Conservation (phyloP, 2,113 vertebrate genomes). For the Stomatorhinus ivindoensis region DNA sequence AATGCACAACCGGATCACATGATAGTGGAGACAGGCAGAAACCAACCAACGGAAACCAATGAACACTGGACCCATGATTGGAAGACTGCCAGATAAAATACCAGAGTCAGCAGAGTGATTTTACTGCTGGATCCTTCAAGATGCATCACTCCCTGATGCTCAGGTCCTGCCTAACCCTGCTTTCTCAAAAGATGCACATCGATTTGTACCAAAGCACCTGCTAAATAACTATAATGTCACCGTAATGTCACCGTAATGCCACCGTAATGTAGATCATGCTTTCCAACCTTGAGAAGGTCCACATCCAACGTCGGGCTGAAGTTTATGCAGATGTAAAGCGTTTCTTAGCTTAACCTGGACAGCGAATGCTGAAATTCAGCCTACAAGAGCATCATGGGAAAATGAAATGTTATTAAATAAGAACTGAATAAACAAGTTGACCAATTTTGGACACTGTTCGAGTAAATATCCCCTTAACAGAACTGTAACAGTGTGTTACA, state of each 20-base stretch:
- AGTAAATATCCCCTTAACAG: background rate
- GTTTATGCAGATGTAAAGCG: background rate
- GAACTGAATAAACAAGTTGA: background rate
- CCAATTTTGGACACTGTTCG: background rate
- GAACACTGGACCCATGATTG: background rate
- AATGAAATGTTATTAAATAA: background rate
- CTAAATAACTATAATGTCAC: background rate
- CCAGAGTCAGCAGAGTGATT: background rate
- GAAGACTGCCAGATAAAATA: background rate
- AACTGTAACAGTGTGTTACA: background rate
- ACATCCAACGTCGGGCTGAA: background rate
- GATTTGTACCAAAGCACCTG: background rate
- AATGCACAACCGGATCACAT: background rate
- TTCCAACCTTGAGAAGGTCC: background rate
- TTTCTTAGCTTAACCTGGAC: background rate
- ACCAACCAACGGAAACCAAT: background rate
- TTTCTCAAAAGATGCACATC: background rate
- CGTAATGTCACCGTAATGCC: background rate
- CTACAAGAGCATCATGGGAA: background rate
- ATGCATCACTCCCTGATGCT: background rate
- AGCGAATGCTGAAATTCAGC: background rate
- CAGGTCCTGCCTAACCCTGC: background rate
- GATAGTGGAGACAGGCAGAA: background rate
- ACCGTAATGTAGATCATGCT: background rate
- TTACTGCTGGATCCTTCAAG: background rate